Evolutionary conservation across 2,888 invertebrate genomes (phyloP), one percentile per base, ranked within the genome.

Genomic region (Augochlorella aurata): DNA sequence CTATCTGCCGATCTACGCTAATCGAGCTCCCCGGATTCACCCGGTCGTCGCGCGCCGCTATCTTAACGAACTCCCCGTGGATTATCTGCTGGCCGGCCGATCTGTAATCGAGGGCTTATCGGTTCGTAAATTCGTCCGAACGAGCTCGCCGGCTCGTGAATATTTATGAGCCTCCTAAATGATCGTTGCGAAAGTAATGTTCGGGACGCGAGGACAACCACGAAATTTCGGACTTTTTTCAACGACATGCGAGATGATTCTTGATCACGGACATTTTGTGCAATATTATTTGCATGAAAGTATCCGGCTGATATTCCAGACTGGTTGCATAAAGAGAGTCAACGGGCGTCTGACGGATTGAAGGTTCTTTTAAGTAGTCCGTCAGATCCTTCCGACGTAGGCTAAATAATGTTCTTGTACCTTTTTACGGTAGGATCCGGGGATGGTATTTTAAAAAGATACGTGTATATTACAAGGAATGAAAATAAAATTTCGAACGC

Each of bases 1-100:
- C 79, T 87, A 87, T 85, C 87, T 74, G 58, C 71, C 80, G 85
- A 87, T 87, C 87, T 87, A 77, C 87, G 87, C 85, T 87, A 85
- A 87, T 87, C 87, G 87, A 77, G 84, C 78, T 68, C 83, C 77
- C 70, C 67, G 69, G 85, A 81, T 80, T 68, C 38, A 79, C 74
- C 80, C 69, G 79, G 72, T 45, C 81, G 77, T 71, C 87, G 69
- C 77, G 81, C 74, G 77, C 72, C 47, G 9, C 63, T 75, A 72
- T 82, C 68, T 75, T 75, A 75, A 86, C 24, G 29, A 18, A 63
- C 16, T 3, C 29, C 54, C 52, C 45, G 14, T 24, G 77, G 78
- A 75, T 76, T 63, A 63, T 70, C 67, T 63, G 71, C 69, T 21
- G 69, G 0, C n/a, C 38, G 21, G 49, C 16, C 10, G 44, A n/a